Conservation (phyloP, 2,888 invertebrate genomes). For the Eledona agricola region DNA sequence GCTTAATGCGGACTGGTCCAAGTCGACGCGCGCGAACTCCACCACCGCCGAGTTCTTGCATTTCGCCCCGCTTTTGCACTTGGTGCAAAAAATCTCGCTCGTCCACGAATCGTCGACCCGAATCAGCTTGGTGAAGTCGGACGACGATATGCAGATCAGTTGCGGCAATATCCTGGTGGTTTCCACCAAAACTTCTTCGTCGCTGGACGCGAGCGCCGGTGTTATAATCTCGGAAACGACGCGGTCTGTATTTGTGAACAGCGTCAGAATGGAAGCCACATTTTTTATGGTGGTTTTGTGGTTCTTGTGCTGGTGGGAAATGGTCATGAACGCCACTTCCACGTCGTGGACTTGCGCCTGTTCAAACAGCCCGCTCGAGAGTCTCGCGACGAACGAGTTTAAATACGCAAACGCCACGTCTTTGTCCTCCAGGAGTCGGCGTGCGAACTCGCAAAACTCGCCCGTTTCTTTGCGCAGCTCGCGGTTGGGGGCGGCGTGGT, state of each 20-base stretch:
- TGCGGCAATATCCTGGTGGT: constrained; percentile 44
- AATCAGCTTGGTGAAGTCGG: constrained; percentile 45
- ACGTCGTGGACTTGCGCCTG: constrained; percentile 45
- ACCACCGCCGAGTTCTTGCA: constrained; percentile 7
- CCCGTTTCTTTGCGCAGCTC: constrained; percentile 37
- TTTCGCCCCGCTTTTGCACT: constrained; percentile 41
- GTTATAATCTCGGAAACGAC: constrained; percentile 29
- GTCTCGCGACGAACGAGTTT: constrained; percentile 42
- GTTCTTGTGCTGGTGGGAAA: constrained; percentile 20
- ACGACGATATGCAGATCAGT: constrained; percentile 49
- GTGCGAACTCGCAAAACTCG: constrained; percentile 42
- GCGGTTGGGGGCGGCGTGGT: background rate
- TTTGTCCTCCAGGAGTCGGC: constrained; percentile 40
- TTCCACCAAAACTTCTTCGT: constrained; percentile 30
- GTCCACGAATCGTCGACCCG: background rate
- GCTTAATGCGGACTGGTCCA: constrained; percentile 44
- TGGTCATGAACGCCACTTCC: constrained; percentile 46
- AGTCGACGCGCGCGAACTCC: constrained; percentile 28
- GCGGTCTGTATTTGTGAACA: constrained; percentile 45
- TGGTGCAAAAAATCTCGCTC: constrained; percentile 43
- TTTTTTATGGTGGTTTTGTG: constrained; percentile 8
- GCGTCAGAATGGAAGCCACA: constrained; percentile 43
- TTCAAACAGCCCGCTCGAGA: constrained; percentile 47
- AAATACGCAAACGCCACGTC: constrained; percentile 39
- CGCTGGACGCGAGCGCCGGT: constrained; percentile 5